A percentile compares a stretch with the other conserved stretches of the same genome.
Evolutionary conservation across 2,888 invertebrate genomes (phyloP).

Genomic region (Argyresthia albistria): DNA sequence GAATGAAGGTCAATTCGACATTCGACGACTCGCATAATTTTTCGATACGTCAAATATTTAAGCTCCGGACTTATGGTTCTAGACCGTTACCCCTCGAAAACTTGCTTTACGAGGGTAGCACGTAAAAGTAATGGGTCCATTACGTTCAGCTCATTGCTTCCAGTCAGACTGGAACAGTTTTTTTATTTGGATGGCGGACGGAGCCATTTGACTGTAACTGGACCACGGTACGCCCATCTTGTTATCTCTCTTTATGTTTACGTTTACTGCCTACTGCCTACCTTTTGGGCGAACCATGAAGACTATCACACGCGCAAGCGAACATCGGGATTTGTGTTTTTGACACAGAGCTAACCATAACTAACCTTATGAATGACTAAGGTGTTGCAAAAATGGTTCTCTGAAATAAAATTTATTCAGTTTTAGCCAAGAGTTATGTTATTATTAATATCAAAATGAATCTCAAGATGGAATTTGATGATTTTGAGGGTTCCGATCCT

Average conservation of each 20-base stretch:
- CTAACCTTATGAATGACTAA: no score
- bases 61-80: background rate
- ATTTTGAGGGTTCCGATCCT: no score
- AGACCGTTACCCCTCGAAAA: background rate
- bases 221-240: conserved; percentile 2
- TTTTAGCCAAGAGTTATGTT: no score
- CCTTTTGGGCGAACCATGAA: no score
- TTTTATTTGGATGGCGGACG: conserved; percentile 21
- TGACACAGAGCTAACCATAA: no score
- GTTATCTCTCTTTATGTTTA: background rate
- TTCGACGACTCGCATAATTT: background rate
- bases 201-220: conserved; percentile 7
- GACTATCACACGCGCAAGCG: no score
- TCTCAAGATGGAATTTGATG: no score
- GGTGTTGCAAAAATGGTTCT: no score
- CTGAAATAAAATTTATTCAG: no score
- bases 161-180: conserved; percentile 17
- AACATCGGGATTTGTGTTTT: no score
- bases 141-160: conserved; percentile 27
- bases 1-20: background rate
- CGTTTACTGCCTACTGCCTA: background rate
- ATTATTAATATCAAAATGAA: no score
- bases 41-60: background rate
- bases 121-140: conserved; percentile 25
- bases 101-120: conserved; percentile 21